Evolutionary conservation across 2,888 invertebrate genomes (phyloP), one percentile per base, ranked within the genome.

Genomic region (Apamea epomidion): DNA sequence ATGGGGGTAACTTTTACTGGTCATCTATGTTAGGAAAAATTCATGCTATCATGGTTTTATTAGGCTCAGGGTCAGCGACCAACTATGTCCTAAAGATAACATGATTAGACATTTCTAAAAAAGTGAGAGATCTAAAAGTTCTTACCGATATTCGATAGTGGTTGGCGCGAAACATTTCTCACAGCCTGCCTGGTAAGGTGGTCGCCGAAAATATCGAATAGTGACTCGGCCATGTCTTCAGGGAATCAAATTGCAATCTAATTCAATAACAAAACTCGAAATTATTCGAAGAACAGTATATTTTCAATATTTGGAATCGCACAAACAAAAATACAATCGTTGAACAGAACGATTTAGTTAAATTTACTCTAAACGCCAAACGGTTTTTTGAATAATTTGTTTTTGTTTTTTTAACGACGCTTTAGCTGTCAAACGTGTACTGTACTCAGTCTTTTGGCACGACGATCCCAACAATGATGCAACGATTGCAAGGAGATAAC

Each of bases 131-230:
- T 29, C 74, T 65, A 69, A 71, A 82, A 81, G 83, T 85, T 86
- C 89, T 93, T 95, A 95, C 96, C 96, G 75, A 94, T 94, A 83
- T 95, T 96, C 25, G 91, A 91, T 51, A 96, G 82, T 25, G 96
- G 96, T 89, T 96, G 96, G 80, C 96, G 95, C 62, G 93, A 88
- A 81, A 95, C 94, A 94, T 95, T 95, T 92, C 93, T 96, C 67
- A 92, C 88, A 29, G 91, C 86, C 80, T 95, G 94, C 74, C 93
- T 92, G 37, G 92, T 92, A n/a, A 93, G 74, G 76, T 94, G 94
- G 80, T 96, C 95, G 5, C 96, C 95, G 74, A 97, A 96, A 82
- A 96, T 96, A 90, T 95, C 92, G 81, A 96, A 96, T 8, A 96
- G 88, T 21, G 96, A 93, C 74, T 96, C 94, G 62, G 95, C 91